A percentile compares a stretch with the other conserved stretches of the same genome.
Conservation (phyloP, 2,888 invertebrate genomes). For the Stenoptilia bipunctidactyla region DNA sequence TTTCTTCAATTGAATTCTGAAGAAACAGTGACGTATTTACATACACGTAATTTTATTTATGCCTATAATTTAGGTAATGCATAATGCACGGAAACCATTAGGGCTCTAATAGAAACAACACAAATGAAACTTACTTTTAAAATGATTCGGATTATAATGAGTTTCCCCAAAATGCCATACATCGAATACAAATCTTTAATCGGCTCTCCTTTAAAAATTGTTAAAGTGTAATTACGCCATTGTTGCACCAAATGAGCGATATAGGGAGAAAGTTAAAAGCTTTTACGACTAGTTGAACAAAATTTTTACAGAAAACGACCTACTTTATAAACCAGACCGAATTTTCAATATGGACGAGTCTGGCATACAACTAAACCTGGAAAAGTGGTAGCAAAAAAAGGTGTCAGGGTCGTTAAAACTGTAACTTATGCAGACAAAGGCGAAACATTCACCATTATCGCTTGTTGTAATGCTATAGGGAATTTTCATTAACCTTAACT, state of each 20-base stretch:
- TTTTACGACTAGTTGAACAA: too few relatives aligned
- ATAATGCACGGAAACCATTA: not conserved
- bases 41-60: conserved; percentile 5
- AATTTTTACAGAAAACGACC: conserved; percentile 18
- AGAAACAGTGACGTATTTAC: conserved; percentile 10
- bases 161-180: not conserved
- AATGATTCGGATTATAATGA: not conserved
- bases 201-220: conserved; percentile 4
- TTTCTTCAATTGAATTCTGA: conserved; percentile 8
- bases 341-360: conserved; percentile 37
- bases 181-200: conserved; percentile 1
- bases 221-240: conserved; percentile 7
- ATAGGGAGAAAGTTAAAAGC: too few relatives aligned
- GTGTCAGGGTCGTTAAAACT: conserved; percentile 17
- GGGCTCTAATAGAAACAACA: not conserved
- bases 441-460: conserved; percentile 24
- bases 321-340: conserved; percentile 19
- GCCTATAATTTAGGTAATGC: conserved; percentile 1
- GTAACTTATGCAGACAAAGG: conserved; percentile 14
- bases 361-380: conserved; percentile 31
- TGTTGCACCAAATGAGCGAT: conserved; percentile 8
- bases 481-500: conserved; percentile 9
- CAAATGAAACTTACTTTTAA: not conserved
- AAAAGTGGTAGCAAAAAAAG: conserved; percentile 27
- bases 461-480: conserved; percentile 29